Conservation (phyloP, 2,888 invertebrate species). For the Hyles lineata region DNA sequence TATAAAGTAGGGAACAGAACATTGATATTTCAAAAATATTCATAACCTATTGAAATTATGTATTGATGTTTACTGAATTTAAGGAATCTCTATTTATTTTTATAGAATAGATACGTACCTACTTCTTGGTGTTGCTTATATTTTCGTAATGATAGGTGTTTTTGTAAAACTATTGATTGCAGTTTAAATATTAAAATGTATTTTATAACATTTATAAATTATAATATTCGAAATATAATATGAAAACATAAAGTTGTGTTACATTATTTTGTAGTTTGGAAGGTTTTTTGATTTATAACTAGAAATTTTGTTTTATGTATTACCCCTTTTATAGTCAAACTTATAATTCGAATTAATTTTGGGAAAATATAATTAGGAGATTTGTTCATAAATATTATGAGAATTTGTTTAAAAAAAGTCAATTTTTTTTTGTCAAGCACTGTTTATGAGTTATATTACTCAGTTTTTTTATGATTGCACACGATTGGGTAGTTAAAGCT, state of each 20-base stretch:
- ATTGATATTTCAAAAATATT: constrained; percentile 11
- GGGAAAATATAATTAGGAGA: no score
- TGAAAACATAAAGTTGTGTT: constrained; percentile 27
- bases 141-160: constrained; percentile 29
- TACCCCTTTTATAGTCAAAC: no score
- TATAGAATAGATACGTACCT: constrained; percentile 39
- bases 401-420: no score
- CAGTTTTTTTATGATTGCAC: not conserved
- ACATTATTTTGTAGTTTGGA: not conserved
- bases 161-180: constrained; percentile 22
- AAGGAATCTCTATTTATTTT: constrained; percentile 51
- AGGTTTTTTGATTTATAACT: no score
- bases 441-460: not conserved
- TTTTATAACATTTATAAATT: constrained; percentile 23
- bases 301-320: no score
- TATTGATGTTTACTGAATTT: constrained; percentile 38
- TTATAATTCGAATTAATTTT: no score
- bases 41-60: not conserved
- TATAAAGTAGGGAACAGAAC: not conserved
- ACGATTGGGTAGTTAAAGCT: constrained; percentile 19
- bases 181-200: constrained; percentile 18
- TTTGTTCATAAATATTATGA: no score
- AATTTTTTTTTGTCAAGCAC: no score
- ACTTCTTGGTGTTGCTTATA: constrained; percentile 43
- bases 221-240: constrained; percentile 21